These are phyloP conservation scores for Catharus ustulatus DNA, from an alignment of 2,797 vertebrate species.

Conservation along the genomic window DNA sequence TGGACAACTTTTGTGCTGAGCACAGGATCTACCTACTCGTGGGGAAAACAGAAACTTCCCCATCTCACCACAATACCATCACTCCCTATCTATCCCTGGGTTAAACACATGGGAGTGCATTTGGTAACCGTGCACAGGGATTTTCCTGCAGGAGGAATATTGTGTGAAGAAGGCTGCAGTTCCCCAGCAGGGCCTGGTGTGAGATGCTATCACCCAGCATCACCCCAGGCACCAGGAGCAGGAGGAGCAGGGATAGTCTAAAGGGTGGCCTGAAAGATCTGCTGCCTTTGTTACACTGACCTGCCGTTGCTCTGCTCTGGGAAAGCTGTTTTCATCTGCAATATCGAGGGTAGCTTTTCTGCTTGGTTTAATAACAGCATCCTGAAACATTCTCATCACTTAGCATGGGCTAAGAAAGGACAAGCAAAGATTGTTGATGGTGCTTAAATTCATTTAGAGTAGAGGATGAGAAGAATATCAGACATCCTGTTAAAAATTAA, in stretches of 20 bases:
- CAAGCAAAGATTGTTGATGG: neutral
- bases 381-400: neutral
- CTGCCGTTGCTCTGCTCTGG: neutral
- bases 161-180: neutral
- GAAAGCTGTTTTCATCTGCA: neutral
- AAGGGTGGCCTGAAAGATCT: neutral
- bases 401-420: neutral
- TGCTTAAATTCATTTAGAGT: neutral
- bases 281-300: neutral
- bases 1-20: neutral
- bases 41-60: slow-evolving; percentile 18
- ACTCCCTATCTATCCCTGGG: neutral
- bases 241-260: neutral
- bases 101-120: neutral
- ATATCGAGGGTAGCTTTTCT: neutral
- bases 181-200: neutral
- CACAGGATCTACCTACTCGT: accelerated
- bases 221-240: neutral
- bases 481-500: slow-evolving; percentile 7
- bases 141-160: neutral
- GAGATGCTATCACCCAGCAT: neutral
- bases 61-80: neutral
- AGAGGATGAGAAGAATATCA: neutral
- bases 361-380: neutral
- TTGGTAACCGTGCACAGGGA: neutral